phyloP scores from a whole-genome alignment of 2,888 invertebrate species.

The Teleogryllus oceanicus region DNA sequence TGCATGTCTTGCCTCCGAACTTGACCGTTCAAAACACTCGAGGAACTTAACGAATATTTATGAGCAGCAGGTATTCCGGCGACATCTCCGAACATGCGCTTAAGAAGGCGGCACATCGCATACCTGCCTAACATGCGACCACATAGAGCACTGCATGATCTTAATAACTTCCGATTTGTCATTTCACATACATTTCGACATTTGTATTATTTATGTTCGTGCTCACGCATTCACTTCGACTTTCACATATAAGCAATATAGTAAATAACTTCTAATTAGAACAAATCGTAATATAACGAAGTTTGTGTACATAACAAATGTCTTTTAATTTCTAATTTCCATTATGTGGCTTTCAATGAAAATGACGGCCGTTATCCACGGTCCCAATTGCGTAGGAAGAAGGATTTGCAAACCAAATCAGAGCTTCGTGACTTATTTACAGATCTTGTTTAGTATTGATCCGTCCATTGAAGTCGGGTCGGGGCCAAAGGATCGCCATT shows the following conservation, averaged over 20 bases:
- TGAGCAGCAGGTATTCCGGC: conserved; percentile 7
- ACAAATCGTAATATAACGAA: too few species aligned
- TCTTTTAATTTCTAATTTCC: too few species aligned
- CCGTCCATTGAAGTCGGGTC: neutral
- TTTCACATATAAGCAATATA: too few species aligned
- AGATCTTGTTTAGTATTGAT: conserved; percentile 18
- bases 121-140: too few species aligned
- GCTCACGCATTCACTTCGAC: too few species aligned
- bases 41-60: conserved; percentile 12
- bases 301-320: too few species aligned
- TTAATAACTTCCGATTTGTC: too few species aligned
- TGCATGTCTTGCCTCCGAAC: conserved; percentile 18
- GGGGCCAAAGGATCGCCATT: neutral
- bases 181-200: too few species aligned
- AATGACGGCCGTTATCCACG: neutral
- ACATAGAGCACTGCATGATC: too few species aligned
- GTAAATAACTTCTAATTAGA: too few species aligned
- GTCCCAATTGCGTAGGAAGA: neutral
- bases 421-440: conserved; percentile 9
- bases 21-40: conserved; percentile 18
- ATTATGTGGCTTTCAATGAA: neutral
- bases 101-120: too few species aligned
- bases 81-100: neutral
- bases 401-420: conserved; percentile 18
- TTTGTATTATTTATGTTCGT: too few species aligned